phyloP scores from a whole-genome alignment of 30 jellyfish, hydroid and myxozoan species.

The Cassiopea andromeda region DNA sequence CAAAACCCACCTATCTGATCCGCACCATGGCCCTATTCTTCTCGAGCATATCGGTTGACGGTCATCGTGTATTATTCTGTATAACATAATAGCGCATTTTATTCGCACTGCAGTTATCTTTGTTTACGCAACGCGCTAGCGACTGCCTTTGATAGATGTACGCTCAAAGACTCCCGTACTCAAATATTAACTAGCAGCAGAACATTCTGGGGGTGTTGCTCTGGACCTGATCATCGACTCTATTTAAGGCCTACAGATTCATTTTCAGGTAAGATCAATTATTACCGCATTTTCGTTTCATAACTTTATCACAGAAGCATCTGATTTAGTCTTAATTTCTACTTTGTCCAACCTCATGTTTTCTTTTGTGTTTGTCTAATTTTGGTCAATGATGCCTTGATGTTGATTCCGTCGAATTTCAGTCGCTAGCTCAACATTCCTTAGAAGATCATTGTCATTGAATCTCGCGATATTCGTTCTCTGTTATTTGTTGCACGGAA shows the following conservation, averaged over 20 bases:
- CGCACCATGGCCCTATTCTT: not conserved
- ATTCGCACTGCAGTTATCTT: constrained; percentile 17
- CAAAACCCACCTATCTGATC: not conserved
- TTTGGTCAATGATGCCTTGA: too few species aligned
- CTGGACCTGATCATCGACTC: not conserved
- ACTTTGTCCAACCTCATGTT: too few species aligned
- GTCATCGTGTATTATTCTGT: not conserved
- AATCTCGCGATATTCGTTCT: too few species aligned
- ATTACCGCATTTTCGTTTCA: not conserved
- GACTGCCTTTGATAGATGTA: constrained; percentile 25
- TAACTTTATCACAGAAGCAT: too few species aligned
- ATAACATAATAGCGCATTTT: not conserved
- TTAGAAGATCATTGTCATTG: too few species aligned
- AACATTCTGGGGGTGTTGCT: not conserved
- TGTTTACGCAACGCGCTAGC: constrained; percentile 50
- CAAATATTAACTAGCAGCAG: not conserved
- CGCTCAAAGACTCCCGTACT: constrained; percentile 3
- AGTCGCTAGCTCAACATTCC: too few species aligned
- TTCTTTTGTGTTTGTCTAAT: too few species aligned
- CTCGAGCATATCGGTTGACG: not conserved
- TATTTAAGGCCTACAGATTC: not conserved
- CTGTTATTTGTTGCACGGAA: too few species aligned
- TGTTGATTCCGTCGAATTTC: too few species aligned
- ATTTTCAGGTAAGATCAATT: not conserved
- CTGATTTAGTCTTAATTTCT: too few species aligned